Evolutionary conservation across 2,888 invertebrate species (phyloP), one percentile per base, ranked within the genome.

Genomic region (Ommatoiulus sabulosus): DNA sequence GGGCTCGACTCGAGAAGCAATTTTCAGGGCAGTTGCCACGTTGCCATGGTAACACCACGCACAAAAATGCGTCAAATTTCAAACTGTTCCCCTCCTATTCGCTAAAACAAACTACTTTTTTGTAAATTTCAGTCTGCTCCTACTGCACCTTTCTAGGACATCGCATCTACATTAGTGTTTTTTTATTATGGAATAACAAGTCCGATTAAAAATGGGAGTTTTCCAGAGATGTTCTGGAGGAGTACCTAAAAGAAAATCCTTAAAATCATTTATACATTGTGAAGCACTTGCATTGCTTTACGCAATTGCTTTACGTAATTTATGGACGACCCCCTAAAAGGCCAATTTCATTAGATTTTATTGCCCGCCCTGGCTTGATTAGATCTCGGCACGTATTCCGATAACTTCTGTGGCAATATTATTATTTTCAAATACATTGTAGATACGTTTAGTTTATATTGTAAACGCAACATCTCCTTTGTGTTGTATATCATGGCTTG

Each of bases 41-140:
- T 52, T 52, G 52, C 72, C 24, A 20, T 24, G 72, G 72, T 24
- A 72, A 72, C 72, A 7, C 7, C 72, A 72, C 72, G 72, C 24
- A 72, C 72, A 72, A 24, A 72, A 72, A 72, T 72, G 72, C 72
- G 72, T 72, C 72, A 20, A 24, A 72, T 72, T 72, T 72, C 72
- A 72, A 72, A 2, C n/a, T 24, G 72, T 20, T 72, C 72, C 72
- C 72, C 24, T 72, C 24, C n/a, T 72, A 63, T 72, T 10, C 20
- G 24, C 8, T 24, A 72, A 20, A 72, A 72, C 72, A 24, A 72
- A 8, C 24, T 4, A 72, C 20, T 72, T 72, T 72, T 63, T n/a
- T 52, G 52, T 52, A 52, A 52, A 52, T 52, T 52, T 52, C 12
- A 15, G 17, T 17, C 52, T 52, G 10, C 12, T 8, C 8, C 17